Evolutionary conservation across 1,140 invertebrate genomes (phyloP).

Genomic region (Lepidurus arcticus): DNA sequence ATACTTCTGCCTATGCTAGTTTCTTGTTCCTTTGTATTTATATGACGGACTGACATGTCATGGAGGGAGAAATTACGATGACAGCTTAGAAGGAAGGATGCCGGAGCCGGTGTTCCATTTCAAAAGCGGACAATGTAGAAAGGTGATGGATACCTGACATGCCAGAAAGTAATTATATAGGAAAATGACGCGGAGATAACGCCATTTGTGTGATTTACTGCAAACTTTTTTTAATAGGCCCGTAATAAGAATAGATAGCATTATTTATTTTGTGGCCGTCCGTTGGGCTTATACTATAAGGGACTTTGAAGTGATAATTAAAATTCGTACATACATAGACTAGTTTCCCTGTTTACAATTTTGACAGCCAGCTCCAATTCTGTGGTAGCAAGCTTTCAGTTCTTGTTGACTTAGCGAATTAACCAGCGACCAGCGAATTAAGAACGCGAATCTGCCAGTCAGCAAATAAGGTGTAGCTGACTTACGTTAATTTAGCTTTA

Average conservation of each 20-base stretch:
- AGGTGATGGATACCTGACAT: slow-evolving; percentile 16
- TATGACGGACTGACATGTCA: background rate
- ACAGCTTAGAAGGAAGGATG: background rate
- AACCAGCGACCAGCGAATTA: too few relatives aligned
- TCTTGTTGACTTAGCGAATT: too few relatives aligned
- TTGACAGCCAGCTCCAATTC: too few relatives aligned
- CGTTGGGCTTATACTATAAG: too few relatives aligned
- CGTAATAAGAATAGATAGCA: background rate
- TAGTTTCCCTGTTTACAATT: too few relatives aligned
- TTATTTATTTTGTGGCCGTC: background rate
- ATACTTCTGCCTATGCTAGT: background rate
- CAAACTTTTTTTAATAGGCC: background rate
- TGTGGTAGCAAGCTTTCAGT: too few relatives aligned
- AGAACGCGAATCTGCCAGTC: too few relatives aligned
- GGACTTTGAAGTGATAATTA: too few relatives aligned
- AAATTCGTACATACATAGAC: too few relatives aligned
- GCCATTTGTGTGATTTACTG: background rate
- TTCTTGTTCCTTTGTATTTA: background rate
- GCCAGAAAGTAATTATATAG: background rate
- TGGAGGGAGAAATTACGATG: background rate
- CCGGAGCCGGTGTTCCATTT: background rate
- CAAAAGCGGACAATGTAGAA: background rate
- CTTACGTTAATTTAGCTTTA: too few relatives aligned
- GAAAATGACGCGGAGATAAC: background rate
- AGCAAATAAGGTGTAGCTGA: too few relatives aligned